phyloP scores from a whole-genome alignment of 1,140 invertebrate genomes.

The Atta colombica region DNA sequence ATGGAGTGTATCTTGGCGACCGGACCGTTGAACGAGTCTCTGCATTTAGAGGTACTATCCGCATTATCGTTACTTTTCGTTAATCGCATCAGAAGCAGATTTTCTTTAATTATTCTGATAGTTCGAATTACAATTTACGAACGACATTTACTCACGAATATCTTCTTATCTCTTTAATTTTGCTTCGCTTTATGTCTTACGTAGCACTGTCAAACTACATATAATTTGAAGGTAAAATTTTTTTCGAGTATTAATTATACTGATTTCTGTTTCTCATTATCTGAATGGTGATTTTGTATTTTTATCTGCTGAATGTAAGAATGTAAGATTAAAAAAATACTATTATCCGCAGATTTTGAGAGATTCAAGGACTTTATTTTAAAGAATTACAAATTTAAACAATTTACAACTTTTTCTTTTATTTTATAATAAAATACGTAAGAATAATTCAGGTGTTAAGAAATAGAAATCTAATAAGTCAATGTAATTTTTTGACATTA shows the following conservation, averaged over 20 bases:
- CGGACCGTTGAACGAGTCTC: conserved; percentile 92
- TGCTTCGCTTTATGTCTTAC: neutral
- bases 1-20: conserved; percentile 90
- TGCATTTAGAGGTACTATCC: conserved; percentile 92
- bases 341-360: no score
- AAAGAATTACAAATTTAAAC: no score
- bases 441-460: no score
- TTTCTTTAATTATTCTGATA: conserved; percentile 17
- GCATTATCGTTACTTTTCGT: neutral
- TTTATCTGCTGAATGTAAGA: no score
- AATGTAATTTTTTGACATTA: no score
- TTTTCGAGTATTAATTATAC: neutral
- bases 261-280: no score
- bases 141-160: conserved; percentile 1
- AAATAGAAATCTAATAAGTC: no score
- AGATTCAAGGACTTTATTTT: no score
- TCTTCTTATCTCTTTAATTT: neutral
- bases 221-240: conserved; percentile 9
- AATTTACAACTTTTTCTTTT: no score
- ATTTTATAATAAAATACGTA: no score
- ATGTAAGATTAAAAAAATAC: no score
- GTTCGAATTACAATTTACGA: neutral
- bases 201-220: neutral
- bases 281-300: no score
- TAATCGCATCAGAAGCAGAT: neutral